Evolutionary conservation across 2,113 vertebrate genomes (phyloP).

Genomic region (Sterna hirundo): DNA sequence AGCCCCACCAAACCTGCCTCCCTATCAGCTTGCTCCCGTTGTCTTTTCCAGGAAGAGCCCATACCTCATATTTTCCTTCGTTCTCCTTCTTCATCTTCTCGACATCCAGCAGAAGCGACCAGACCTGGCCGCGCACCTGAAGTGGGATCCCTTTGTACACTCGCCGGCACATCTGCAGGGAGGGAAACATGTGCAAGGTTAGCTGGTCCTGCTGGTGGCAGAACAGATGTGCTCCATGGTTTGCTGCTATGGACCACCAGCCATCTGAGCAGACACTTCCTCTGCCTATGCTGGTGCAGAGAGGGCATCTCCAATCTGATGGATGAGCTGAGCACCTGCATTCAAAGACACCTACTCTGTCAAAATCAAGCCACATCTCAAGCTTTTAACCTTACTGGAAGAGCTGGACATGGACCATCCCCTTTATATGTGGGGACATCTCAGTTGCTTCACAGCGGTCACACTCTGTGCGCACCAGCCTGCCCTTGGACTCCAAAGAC

Average conservation of each 20-base stretch:
- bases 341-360: not conserved
- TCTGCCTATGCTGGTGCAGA: accelerated
- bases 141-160: constrained; percentile 93
- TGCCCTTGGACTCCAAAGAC: not conserved
- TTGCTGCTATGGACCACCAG: not conserved
- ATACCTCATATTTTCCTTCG: constrained; percentile 81
- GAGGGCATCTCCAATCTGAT: not conserved
- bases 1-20: not conserved
- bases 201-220: not conserved
- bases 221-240: not conserved
- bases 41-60: not conserved
- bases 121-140: constrained; percentile 89
- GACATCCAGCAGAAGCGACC: constrained; percentile 86
- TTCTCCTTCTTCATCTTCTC: constrained; percentile 85
- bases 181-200: accelerated
- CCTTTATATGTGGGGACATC: not conserved
- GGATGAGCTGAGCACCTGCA: not conserved
- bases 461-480: not conserved
- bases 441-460: not conserved
- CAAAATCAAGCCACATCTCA: not conserved
- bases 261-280: not conserved
- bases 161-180: constrained; percentile 83
- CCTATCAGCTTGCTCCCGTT: not conserved
- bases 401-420: not conserved
- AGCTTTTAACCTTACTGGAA: not conserved